Evolutionary conservation across 2,888 invertebrate genomes (phyloP).

Genomic region (Chelonus formosanus): DNA sequence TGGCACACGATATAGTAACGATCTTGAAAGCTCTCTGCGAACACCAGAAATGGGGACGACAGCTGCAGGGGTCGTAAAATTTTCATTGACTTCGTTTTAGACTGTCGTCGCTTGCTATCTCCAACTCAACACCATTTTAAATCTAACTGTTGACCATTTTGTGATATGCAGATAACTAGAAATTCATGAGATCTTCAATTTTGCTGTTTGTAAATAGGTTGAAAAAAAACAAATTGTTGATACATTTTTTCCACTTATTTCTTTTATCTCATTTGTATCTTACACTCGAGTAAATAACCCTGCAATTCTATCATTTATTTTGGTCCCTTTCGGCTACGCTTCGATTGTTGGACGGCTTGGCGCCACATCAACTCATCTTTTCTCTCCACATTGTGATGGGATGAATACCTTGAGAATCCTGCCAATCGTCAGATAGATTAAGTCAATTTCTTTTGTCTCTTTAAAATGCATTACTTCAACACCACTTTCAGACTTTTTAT

Average conservation of each 20-base stretch:
- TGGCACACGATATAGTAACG: slow-evolving; percentile 10
- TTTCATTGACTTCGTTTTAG: slow-evolving; percentile 33
- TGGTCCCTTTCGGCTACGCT: slow-evolving; percentile 4
- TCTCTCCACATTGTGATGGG: background rate
- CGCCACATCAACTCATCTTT: slow-evolving; percentile 20
- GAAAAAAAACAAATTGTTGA: background rate
- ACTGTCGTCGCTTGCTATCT: slow-evolving; percentile 16
- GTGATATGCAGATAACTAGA: background rate
- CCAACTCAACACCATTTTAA: slow-evolving; percentile 3
- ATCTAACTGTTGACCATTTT: slow-evolving; percentile 7
- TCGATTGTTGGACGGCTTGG: slow-evolving; percentile 22
- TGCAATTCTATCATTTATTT: slow-evolving; percentile 23
- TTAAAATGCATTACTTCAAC: too few species aligned
- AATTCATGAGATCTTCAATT: too few species aligned
- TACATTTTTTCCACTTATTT: too few species aligned
- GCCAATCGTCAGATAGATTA: too few species aligned
- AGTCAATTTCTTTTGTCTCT: too few species aligned
- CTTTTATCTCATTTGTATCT: background rate
- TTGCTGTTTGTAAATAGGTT: background rate
- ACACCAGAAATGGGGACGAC: slow-evolving; percentile 24
- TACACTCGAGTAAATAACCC: background rate
- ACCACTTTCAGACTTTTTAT: too few species aligned
- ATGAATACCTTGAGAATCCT: background rate
- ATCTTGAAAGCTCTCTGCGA: slow-evolving; percentile 16
- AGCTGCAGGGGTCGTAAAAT: slow-evolving; percentile 33